phyloP scores from a whole-genome alignment of 2,888 invertebrate genomes.

The Lasioglossum lativentre region DNA sequence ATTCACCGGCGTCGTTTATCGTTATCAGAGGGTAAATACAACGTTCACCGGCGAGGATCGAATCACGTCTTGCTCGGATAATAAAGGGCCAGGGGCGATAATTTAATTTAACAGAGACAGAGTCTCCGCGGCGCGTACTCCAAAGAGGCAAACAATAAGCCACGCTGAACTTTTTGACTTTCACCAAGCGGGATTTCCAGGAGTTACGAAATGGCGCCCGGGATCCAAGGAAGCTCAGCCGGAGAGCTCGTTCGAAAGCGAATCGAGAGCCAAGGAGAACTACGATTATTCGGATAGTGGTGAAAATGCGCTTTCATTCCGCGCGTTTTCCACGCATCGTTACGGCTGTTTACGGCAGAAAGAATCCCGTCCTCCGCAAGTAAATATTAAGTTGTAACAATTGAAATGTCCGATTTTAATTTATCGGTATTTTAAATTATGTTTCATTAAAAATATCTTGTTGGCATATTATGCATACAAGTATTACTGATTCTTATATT shows the following conservation, averaged over 20 bases:
- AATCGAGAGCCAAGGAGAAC: conserved; percentile 34
- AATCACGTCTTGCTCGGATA: not conserved
- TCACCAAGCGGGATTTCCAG: conserved; percentile 31
- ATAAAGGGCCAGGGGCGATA: conserved; percentile 10
- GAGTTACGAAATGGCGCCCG: conserved; percentile 38
- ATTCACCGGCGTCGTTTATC: conserved; percentile 20
- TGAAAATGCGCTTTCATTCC: conserved; percentile 23
- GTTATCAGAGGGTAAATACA: conserved; percentile 15
- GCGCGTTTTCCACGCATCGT: conserved; percentile 5
- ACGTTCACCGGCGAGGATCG: not conserved
- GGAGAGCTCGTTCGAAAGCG: conserved; percentile 20
- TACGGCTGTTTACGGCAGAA: not conserved
- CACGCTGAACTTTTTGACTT: conserved; percentile 31
- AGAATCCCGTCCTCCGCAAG: not conserved
- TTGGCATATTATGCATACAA: no score
- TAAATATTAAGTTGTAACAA: not conserved
- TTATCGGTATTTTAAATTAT: no score
- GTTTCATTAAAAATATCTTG: no score
- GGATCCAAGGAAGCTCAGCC: conserved; percentile 38
- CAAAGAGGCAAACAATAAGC: not conserved
- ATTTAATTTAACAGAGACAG: conserved; percentile 40
- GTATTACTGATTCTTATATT: no score
- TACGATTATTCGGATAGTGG: conserved; percentile 18
- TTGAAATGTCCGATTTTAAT: no score
- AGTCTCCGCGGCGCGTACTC: not conserved